Base-by-base conservation (phyloP, 2,888 invertebrate genomes). In the Craniophora ligustri region DNA sequence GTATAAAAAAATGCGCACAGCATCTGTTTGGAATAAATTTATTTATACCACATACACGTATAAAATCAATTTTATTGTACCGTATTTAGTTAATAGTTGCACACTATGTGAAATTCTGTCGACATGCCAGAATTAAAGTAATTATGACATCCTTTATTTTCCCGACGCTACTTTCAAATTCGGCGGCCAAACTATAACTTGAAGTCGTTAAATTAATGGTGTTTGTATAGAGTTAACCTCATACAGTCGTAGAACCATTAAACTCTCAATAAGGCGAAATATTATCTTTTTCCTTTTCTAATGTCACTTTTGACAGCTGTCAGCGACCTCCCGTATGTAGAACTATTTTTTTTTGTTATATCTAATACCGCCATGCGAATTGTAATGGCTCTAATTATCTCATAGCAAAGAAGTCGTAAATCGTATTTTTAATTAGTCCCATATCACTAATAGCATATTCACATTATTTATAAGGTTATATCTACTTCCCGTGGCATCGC, bases 401-500 rank as follows among this genome's bases (percentile, higher is more conserved):
- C 36, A 62, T 65, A 61, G 69, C 63, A 65, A 62, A 67, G 67
- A 57, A 49, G 57, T 72, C 77, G 72, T 84, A 80, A 83, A 84
- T 83, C 75, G 76, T 77, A 67, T 60, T 66, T 75, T 78, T 81
- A 81, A 81, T 81, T 78, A 76, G 70, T 67, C 66, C 64, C 59
- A 71, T 70, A 78, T 72, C 48, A 73, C 59, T 72, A 72, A 73
- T 67, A 71, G 67, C 49, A 57, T 77, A 75, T 79, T 72, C 75
- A 69, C 69, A 69, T 74, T 76, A 80, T 79, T 72, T 78, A 74
- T 79, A 78, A 77, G 68, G 72, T 78, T 75, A 78, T 73, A 63
- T 72, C 64, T 39, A 75, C 76, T 82, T 85, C 85, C 85, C 77
- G 81, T 76, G 79, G 54, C 78, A 78, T 79, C 78, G 82, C 26